Percentiles rank a stretch among this genome's conserved stretches.
Conservation (phyloP, 1,140 invertebrate genomes). For the Frieseomelitta varia region DNA sequence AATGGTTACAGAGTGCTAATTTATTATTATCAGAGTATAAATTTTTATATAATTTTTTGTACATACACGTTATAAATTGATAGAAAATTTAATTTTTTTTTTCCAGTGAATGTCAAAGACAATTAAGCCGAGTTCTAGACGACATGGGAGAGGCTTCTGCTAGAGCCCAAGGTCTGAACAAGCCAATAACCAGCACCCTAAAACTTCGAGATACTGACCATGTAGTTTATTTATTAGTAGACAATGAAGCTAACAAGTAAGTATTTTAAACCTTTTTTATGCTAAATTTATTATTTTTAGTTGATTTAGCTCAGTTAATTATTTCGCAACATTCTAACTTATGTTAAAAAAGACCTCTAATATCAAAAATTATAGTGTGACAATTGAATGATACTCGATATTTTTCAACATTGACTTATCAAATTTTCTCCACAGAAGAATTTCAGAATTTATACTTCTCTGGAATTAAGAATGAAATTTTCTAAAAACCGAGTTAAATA, state of each 20-base stretch:
- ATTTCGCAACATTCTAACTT: neutral
- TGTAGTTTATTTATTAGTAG: constrained; percentile 86
- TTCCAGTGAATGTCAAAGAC: constrained; percentile 85
- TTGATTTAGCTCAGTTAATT: neutral
- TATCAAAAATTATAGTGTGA: too few species aligned
- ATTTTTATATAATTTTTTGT: neutral
- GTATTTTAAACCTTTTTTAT: constrained; percentile 48
- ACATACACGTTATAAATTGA: neutral
- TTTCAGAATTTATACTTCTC: too few species aligned
- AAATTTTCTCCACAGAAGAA: too few species aligned
- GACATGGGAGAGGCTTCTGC: constrained; percentile 88
- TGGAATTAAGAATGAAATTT: too few species aligned
- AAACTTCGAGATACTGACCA: constrained; percentile 87
- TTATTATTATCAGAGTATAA: fast-evolving
- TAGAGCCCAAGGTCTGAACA: constrained; percentile 87
- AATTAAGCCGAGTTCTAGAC: constrained; percentile 86
- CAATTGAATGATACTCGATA: too few species aligned
- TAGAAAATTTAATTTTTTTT: constrained; percentile 48
- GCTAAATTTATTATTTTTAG: neutral
- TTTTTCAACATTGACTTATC: too few species aligned
- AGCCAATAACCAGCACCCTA: constrained; percentile 87
- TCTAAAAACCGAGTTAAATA: too few species aligned
- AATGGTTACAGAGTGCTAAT: neutral
- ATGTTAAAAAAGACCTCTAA: too few species aligned
- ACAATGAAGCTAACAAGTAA: constrained; percentile 85